Percentiles rank a stretch among this genome's conserved stretches.
phyloP scores from a whole-genome alignment of 2,113 vertebrate species.

The Chlamydotis undulata region DNA sequence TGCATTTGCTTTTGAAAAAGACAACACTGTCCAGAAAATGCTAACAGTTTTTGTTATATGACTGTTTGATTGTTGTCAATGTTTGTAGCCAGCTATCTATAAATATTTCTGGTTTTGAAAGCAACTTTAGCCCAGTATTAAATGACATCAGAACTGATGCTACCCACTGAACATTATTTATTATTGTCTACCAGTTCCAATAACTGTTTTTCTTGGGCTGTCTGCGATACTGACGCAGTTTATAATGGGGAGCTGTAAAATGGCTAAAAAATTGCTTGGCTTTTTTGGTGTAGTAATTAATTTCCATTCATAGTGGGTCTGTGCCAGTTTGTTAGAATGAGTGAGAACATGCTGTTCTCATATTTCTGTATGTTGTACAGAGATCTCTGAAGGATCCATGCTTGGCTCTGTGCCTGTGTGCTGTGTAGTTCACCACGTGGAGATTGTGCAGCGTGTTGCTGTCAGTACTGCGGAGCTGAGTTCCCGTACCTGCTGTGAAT shows the following conservation, averaged over 20 bases:
- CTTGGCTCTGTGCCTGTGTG: background rate
- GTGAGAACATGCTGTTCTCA: slow-evolving; percentile 31
- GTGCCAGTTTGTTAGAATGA: background rate
- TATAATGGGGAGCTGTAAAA: slow-evolving; percentile 19
- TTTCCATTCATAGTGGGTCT: background rate
- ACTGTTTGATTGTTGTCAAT: background rate
- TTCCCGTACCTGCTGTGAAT: background rate
- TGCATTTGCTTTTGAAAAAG: background rate
- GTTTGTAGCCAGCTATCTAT: background rate
- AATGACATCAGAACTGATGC: background rate
- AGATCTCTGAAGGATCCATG: background rate
- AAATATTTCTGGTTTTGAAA: background rate
- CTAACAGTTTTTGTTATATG: background rate
- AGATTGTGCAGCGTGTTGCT: background rate
- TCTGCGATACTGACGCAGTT: background rate
- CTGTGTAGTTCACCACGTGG: background rate
- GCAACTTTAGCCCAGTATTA: background rate
- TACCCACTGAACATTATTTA: background rate
- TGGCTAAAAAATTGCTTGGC: background rate
- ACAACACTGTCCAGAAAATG: background rate
- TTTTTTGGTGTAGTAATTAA: background rate
- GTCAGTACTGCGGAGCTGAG: background rate
- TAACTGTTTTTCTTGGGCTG: background rate
- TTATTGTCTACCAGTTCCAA: background rate
- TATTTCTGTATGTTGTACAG: background rate